These are phyloP conservation scores for Pteropus rufus DNA, from an alignment of 2,797 vertebrate species.

Conservation along the genomic window DNA sequence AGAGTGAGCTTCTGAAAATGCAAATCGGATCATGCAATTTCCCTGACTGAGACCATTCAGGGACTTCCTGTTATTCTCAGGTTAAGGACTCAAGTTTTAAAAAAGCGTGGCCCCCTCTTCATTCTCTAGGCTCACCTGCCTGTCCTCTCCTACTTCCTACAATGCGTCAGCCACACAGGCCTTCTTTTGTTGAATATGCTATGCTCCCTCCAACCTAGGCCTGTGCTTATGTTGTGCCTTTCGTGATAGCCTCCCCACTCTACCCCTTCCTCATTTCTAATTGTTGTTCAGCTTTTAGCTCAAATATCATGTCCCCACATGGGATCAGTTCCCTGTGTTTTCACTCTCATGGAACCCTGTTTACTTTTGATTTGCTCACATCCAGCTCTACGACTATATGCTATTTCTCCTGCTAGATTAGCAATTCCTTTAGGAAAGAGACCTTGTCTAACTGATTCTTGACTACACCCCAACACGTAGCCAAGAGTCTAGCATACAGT, in stretches of 20 bases:
- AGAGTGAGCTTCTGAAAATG: neutral
- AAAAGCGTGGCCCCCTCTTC: rapidly evolving
- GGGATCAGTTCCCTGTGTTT: neutral
- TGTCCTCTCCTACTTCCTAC: neutral
- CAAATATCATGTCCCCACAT: neutral
- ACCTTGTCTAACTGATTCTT: conserved; percentile 16
- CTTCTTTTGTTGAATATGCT: neutral
- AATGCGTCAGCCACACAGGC: neutral
- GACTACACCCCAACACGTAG: neutral
- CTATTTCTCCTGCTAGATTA: neutral
- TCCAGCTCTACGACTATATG: neutral
- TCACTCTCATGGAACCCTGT: neutral
- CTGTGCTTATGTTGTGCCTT: neutral
- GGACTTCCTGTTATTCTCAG: neutral
- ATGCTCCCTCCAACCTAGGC: too few species aligned
- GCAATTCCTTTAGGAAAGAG: neutral
- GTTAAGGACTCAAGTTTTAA: neutral
- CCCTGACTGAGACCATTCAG: neutral
- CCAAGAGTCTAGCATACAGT: neutral
- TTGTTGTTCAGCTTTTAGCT: neutral
- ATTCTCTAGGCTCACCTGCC: neutral
- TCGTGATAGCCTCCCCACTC: neutral
- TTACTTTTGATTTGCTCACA: neutral
- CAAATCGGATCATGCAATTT: neutral
- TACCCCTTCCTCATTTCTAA: neutral